These are phyloP conservation scores for Cantharis flavilabris DNA, from an alignment of 2,888 invertebrate genomes.

Conservation along the genomic window DNA sequence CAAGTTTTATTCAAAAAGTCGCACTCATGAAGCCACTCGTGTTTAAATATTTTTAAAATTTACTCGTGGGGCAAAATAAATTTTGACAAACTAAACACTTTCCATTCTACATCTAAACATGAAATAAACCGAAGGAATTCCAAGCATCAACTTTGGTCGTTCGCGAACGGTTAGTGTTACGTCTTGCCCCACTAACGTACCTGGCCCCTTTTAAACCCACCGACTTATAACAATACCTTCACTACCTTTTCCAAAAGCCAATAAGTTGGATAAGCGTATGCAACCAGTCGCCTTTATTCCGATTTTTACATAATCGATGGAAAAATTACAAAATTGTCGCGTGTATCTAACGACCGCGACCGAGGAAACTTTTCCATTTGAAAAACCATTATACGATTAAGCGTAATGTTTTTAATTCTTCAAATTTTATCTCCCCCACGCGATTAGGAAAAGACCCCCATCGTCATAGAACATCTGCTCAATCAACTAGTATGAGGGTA, in stretches of 20 bases:
- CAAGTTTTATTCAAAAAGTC: background rate
- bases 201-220: constrained; percentile 39
- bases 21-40: background rate
- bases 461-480: constrained; percentile 1
- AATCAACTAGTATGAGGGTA: background rate
- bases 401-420: background rate
- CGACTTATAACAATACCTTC: constrained; percentile 21
- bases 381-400: background rate
- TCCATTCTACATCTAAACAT: constrained; percentile 40
- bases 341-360: background rate
- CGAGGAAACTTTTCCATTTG: background rate
- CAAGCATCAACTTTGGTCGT: constrained; percentile 42
- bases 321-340: background rate
- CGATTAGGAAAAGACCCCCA: background rate
- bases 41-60: background rate
- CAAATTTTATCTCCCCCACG: background rate
- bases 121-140: constrained; percentile 47
- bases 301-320: background rate
- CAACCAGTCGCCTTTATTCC: constrained; percentile 4
- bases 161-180: constrained; percentile 48
- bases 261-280: constrained; percentile 19
- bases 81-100: constrained; percentile 14
- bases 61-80: background rate
- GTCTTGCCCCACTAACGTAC: constrained; percentile 44
- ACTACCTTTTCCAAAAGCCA: constrained; percentile 14